These are phyloP conservation scores for Porites cylindrica DNA, from an alignment of 92 coral and sea anemone species.

Conservation along the genomic window DNA sequence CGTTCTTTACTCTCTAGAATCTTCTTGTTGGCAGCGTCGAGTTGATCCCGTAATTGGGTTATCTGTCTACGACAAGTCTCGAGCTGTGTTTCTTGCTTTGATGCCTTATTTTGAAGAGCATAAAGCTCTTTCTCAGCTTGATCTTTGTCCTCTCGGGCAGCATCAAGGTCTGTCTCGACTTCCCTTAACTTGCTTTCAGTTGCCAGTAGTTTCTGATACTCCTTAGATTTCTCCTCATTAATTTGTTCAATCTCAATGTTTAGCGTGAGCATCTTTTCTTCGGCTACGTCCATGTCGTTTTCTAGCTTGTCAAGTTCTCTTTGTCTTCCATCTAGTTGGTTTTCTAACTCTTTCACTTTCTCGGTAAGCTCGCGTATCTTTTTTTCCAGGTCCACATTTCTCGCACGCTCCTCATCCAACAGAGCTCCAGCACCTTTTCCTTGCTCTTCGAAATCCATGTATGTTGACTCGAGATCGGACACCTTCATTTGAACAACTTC, in stretches of 20 bases:
- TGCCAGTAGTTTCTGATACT: constrained; percentile 81
- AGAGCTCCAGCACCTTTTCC: constrained; percentile 70
- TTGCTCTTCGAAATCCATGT: constrained; percentile 72
- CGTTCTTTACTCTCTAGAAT: constrained; percentile 85
- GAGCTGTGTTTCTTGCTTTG: constrained; percentile 93
- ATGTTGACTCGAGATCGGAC: constrained; percentile 84
- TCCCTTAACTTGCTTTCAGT: constrained; percentile 92
- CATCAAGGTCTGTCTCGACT: constrained; percentile 87
- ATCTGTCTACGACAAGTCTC: constrained; percentile 89
- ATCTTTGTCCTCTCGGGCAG: constrained; percentile 85
- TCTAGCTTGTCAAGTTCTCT: constrained; percentile 85
- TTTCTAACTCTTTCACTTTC: constrained; percentile 55
- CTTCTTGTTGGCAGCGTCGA: constrained; percentile 85
- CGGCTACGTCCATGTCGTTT: constrained; percentile 96
- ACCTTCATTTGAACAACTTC: constrained; percentile 82
- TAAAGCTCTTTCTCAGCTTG: constrained; percentile 89
- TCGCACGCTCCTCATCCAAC: constrained; percentile 80
- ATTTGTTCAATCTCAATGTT: constrained; percentile 89
- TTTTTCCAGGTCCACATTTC: constrained; percentile 75
- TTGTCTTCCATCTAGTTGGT: constrained; percentile 64
- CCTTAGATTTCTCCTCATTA: constrained; percentile 83
- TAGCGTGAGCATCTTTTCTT: constrained; percentile 89
- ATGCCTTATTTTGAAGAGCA: constrained; percentile 76
- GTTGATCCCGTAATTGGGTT: constrained; percentile 85
- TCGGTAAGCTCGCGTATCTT: constrained; percentile 69